Percentiles rank a stretch among this genome's conserved stretches.
phyloP scores from a whole-genome alignment of 2,888 invertebrate species.

The Polymixis lichenea region DNA sequence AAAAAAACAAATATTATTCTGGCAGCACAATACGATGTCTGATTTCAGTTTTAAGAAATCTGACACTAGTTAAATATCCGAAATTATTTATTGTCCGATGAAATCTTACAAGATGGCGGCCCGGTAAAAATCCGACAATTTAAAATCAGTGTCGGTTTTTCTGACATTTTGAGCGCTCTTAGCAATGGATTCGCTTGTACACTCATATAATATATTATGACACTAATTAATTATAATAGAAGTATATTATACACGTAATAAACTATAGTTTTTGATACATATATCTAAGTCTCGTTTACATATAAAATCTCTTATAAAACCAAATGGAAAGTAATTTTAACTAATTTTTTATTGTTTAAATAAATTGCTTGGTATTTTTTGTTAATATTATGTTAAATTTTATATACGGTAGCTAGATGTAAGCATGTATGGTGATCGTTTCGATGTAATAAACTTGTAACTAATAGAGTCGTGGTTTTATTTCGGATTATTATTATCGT shows the following conservation, averaged over 20 bases:
- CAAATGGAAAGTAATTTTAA: slow-evolving; percentile 62
- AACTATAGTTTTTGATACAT: slow-evolving; percentile 70
- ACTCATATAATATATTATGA: slow-evolving; percentile 55
- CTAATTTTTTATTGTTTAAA: slow-evolving; percentile 64
- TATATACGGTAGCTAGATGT: slow-evolving; percentile 62
- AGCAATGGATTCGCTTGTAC: slow-evolving; percentile 50
- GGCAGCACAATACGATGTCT: slow-evolving; percentile 5
- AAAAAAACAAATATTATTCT: slow-evolving; percentile 19
- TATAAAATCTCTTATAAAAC: slow-evolving; percentile 66
- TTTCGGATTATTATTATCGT: slow-evolving; percentile 46
- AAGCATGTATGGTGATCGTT: slow-evolving; percentile 54
- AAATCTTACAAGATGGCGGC: neutral
- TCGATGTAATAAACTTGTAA: slow-evolving; percentile 67
- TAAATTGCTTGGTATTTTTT: slow-evolving; percentile 60
- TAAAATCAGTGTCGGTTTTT: neutral
- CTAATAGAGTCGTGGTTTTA: slow-evolving; percentile 59
- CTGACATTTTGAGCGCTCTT: slow-evolving; percentile 33
- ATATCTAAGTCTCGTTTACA: slow-evolving; percentile 59
- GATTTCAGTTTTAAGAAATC: slow-evolving; percentile 61
- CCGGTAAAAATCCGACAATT: neutral
- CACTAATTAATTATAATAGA: slow-evolving; percentile 57
- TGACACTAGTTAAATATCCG: slow-evolving; percentile 4
- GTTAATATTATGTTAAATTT: slow-evolving; percentile 66
- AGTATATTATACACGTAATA: slow-evolving; percentile 52
- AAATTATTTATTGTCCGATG: slow-evolving; percentile 12